Percentiles rank a stretch among this genome's conserved stretches.
phyloP scores from a whole-genome alignment of 30 jellyfish, hydroid and myxozoan genomes.

The Turritopsis rubra region DNA sequence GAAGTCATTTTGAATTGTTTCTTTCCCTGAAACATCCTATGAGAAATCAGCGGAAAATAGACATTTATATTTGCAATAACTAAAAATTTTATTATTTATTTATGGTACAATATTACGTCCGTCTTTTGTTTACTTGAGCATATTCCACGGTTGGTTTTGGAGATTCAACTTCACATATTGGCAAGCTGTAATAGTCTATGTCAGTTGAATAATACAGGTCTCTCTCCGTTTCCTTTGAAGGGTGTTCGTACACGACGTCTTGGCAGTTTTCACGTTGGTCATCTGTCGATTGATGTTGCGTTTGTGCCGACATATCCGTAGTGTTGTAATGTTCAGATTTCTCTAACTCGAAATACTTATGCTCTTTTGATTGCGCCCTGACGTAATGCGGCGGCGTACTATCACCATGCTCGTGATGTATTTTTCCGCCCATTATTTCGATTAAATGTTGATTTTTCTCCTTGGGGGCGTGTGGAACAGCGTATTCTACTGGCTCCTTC shows the following conservation, averaged over 20 bases:
- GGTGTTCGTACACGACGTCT: neutral
- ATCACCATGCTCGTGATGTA: neutral
- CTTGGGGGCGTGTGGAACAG: neutral
- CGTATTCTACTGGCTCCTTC: neutral
- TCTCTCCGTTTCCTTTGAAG: neutral
- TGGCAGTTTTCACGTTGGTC: neutral
- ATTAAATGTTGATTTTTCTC: neutral
- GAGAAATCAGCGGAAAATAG: neutral
- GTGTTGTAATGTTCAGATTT: neutral
- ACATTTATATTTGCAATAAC: too few relatives aligned
- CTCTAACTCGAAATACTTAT: neutral
- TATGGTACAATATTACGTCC: too few relatives aligned
- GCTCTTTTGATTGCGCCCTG: too few relatives aligned
- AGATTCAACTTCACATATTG: neutral
- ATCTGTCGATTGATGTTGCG: neutral
- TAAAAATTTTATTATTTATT: too few relatives aligned
- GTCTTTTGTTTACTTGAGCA: neutral
- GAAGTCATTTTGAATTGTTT: too few relatives aligned
- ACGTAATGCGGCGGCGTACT: neutral
- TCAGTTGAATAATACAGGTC: neutral
- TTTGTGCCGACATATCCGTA: neutral
- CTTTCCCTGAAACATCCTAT: too few relatives aligned
- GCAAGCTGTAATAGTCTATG: neutral
- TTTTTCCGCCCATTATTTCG: neutral
- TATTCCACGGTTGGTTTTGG: neutral